These are phyloP conservation scores for Ichneumoninae sp. DNA, from an alignment of 2,888 invertebrate species.

Conservation along the genomic window DNA sequence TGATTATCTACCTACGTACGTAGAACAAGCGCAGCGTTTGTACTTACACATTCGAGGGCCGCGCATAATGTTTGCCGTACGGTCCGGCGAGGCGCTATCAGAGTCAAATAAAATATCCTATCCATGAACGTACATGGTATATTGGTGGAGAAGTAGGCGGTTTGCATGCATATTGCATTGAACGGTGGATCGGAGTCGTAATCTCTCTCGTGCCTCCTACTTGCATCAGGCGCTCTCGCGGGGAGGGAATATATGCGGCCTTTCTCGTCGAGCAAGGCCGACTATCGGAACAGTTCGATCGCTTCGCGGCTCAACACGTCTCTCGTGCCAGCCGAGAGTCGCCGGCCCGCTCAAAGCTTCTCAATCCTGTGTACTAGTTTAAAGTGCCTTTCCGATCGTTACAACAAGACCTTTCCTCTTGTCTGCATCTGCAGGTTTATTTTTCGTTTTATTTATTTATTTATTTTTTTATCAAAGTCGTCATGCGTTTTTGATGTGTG, in stretches of 20 bases:
- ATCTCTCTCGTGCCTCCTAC: constrained; percentile 63
- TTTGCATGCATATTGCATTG: constrained; percentile 61
- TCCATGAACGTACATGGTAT: constrained; percentile 58
- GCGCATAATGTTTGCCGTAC: not conserved
- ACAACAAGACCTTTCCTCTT: constrained; percentile 44
- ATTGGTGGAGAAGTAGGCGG: constrained; percentile 60
- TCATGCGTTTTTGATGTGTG: too few relatives aligned
- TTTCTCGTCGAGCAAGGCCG: constrained; percentile 72
- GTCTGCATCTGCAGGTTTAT: not conserved
- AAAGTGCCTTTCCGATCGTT: constrained; percentile 33
- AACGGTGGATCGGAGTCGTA: constrained; percentile 62
- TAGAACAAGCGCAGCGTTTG: constrained; percentile 25
- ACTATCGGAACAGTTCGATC: constrained; percentile 68
- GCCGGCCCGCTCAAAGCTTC: constrained; percentile 48
- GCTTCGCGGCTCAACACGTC: constrained; percentile 57
- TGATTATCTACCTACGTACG: constrained; percentile 47
- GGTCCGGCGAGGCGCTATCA: constrained; percentile 10
- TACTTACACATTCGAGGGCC: not conserved
- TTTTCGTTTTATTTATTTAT: not conserved
- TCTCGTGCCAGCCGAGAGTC: constrained; percentile 45
- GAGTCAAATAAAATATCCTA: constrained; percentile 62
- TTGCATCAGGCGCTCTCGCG: constrained; percentile 58
- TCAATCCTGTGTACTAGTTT: constrained; percentile 44
- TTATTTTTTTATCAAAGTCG: not conserved
- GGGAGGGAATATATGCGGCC: constrained; percentile 65